These are phyloP conservation scores for Agrochola lychnidis DNA, from an alignment of 2,888 invertebrate genomes.

Conservation along the genomic window DNA sequence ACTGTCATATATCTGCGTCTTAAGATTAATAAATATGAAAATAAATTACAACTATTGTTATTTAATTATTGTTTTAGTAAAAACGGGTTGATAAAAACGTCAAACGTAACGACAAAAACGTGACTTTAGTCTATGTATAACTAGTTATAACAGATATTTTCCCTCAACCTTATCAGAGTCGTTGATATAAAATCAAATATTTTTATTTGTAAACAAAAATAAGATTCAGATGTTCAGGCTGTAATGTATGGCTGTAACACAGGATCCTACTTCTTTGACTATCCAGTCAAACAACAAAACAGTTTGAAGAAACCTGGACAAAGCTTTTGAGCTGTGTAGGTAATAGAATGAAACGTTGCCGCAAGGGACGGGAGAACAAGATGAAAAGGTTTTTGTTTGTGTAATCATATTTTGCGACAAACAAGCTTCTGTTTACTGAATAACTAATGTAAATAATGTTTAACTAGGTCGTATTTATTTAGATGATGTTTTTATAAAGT, in stretches of 20 bases:
- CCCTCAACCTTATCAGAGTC: no score
- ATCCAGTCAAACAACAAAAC: slow-evolving; percentile 11
- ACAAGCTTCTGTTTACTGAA: slow-evolving; percentile 31
- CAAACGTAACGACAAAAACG: neutral
- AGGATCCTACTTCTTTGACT: slow-evolving; percentile 10
- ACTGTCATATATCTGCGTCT: no score
- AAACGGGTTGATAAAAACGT: neutral
- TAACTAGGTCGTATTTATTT: slow-evolving; percentile 20
- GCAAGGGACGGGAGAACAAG: slow-evolving; percentile 18
- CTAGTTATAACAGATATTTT: neutral
- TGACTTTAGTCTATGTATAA: neutral
- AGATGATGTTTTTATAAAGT: neutral
- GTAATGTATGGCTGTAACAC: neutral
- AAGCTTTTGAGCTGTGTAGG: slow-evolving; percentile 33
- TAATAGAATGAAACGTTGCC: slow-evolving; percentile 44
- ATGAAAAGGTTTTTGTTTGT: slow-evolving; percentile 33
- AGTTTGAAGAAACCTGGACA: slow-evolving; percentile 31
- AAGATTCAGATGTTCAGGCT: neutral
- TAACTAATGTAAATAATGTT: slow-evolving; percentile 32
- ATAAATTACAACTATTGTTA: neutral
- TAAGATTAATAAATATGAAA: neutral
- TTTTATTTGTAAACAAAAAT: neutral
- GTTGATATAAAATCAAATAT: neutral
- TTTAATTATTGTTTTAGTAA: neutral
- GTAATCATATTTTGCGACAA: slow-evolving; percentile 43